A percentile compares a stretch with the other conserved stretches of the same genome.
Conservation (phyloP, 2,888 invertebrate genomes). For the Pterostichus madidus region DNA sequence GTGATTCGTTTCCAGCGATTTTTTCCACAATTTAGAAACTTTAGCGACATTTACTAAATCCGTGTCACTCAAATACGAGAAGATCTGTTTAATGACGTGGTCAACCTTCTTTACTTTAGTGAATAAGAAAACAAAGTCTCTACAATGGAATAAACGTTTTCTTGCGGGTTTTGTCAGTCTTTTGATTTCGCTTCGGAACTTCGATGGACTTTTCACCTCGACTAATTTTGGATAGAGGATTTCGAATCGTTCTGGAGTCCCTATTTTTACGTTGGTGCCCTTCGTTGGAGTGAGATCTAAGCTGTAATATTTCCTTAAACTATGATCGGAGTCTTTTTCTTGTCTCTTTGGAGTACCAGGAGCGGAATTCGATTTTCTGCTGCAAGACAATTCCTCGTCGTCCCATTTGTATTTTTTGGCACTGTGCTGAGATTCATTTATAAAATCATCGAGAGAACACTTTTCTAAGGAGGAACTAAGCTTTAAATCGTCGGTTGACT, state of each 20-base stretch:
- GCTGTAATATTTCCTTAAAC: conserved; percentile 44
- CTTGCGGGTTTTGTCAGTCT: conserved; percentile 12
- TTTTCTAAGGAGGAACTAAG: conserved; percentile 41
- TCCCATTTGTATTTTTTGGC: conserved; percentile 51
- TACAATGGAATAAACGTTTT: conserved; percentile 47
- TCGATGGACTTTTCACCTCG: conserved; percentile 48
- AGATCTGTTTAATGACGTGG: conserved; percentile 43
- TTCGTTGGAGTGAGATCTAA: conserved; percentile 56
- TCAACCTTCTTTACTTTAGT: conserved; percentile 31
- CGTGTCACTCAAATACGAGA: conserved; percentile 46
- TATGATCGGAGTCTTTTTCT: conserved; percentile 14
- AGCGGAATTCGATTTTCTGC: conserved; percentile 48
- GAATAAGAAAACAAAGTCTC: conserved; percentile 56
- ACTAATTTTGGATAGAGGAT: conserved; percentile 51
- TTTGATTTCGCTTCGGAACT: conserved; percentile 41
- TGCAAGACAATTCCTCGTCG: conserved; percentile 7
- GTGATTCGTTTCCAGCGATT: neutral
- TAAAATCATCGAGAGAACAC: conserved; percentile 12
- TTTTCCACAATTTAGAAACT: conserved; percentile 51
- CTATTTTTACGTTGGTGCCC: conserved; percentile 35
- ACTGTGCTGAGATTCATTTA: neutral
- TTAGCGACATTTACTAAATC: conserved; percentile 54
- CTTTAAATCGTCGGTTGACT: neutral
- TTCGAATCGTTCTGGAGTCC: conserved; percentile 51
- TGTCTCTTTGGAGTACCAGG: conserved; percentile 41